A percentile compares a stretch with the other conserved stretches of the same genome.
Conservation (phyloP, 1,140 invertebrate species). For the Musca vetustissima region DNA sequence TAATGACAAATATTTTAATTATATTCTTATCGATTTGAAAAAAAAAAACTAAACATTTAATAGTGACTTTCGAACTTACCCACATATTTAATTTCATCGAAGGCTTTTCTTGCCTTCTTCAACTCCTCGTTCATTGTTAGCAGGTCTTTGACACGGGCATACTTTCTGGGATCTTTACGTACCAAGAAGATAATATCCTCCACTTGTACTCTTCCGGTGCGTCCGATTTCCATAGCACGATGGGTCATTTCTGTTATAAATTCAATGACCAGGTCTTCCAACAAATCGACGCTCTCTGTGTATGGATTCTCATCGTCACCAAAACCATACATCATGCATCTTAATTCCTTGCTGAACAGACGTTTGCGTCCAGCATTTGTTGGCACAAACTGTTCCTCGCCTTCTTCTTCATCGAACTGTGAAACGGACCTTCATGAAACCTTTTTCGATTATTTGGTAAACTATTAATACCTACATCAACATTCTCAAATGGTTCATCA, state of each 20-base stretch:
- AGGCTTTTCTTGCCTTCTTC: conserved; percentile 97
- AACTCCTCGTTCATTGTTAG: conserved; percentile 99
- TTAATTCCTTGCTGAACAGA: conserved; percentile 86
- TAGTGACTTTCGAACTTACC: conserved; percentile 34
- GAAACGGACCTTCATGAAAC: conserved; percentile 12
- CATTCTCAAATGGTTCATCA: conserved; percentile 46
- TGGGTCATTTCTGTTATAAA: conserved; percentile 95
- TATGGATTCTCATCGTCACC: conserved; percentile 99
- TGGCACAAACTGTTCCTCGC: conserved; percentile 64
- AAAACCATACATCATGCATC: conserved; percentile 99
- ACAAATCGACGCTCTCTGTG: conserved; percentile 95
- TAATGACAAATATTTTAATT: not conserved
- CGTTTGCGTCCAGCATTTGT: conserved; percentile 76
- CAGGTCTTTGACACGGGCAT: conserved; percentile 96
- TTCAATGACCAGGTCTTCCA: conserved; percentile 97
- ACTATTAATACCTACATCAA: conserved; percentile 35
- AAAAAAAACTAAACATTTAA: not conserved
- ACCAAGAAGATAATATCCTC: conserved; percentile 98
- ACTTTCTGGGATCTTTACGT: conserved; percentile 95
- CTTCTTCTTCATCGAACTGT: conserved; percentile 67
- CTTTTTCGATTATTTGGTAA: conserved; percentile 23
- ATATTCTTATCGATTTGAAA: no score
- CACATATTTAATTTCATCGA: conserved; percentile 98
- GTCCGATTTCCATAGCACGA: conserved; percentile 96
- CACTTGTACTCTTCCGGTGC: conserved; percentile 91